Base-by-base conservation (phyloP, 1,140 invertebrate species). In the Neodiprion pinetum region DNA sequence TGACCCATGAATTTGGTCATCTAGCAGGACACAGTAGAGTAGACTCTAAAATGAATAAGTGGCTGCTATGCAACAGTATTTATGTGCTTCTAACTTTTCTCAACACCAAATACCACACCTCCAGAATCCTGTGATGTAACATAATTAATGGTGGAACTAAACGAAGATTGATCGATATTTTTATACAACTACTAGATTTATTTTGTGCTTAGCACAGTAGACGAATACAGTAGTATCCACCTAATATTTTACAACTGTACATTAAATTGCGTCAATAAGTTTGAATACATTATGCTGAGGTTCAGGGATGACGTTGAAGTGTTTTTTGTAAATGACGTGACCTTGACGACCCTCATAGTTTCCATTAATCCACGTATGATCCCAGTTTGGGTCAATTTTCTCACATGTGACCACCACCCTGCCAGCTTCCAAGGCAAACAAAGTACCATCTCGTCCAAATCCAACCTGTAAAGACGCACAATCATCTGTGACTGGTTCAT, bases 321-420 rank as follows among this genome's bases (percentile, higher is more conserved):
- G 93, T 83, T 96, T 96, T 83, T 96, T 96, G 80, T 93, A 94
- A 80, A 96, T 93, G n/a, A 87, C 88, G 80, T 91, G 90, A 5
- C 89, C 82, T 79, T 92, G 85, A 76, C 93, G 85, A 1, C 91
- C 91, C 2, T 81, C 84, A 82, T 96, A 95, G 75, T 90, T 87
- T 48, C 89, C 83, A 80, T 91, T 87, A 8, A 94, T 88, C 93
- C 93, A 95, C 0, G 87, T 88, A 78, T 94, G 92, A 23, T 92
- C 88, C 92, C 92, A 94, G 78, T 95, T 90, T 0, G 92, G 92
- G 77, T 95, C 90, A 74, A 92, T 89, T 81, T 93, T 91, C 83
- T 96, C 95, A 87, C 93, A 95, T 9, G 94, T 95, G 1, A 96
- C 87, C 1, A 93, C 84, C 7, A 96, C 94, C 85, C 88, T 92